Evolutionary conservation across 2,888 invertebrate genomes (phyloP), one percentile per base, ranked within the genome.

Genomic region (Oxystoma pomonae): DNA sequence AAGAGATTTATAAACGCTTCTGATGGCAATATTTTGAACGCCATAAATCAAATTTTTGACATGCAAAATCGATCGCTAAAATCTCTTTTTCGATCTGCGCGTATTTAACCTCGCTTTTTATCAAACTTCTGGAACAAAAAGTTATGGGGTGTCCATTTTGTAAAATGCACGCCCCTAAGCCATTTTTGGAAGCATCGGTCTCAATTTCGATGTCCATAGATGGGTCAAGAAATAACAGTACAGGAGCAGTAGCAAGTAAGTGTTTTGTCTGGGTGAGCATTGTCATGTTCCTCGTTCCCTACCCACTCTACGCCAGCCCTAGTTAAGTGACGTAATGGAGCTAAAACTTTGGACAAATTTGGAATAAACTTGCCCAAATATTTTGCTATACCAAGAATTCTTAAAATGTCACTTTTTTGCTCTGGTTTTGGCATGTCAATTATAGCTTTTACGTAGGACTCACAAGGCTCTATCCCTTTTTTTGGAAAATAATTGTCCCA

Each of bases 31-130:
- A 17, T 53, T n/a, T n/a, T n/a, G 5, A 53, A 17, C 3, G 7
- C 53, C 53, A 53, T 53, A 53, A 62, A 62, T 62, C 74, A 68
- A 78, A 78, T 65, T 75, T 75, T 61, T 72, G 66, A 52, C 70
- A 71, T 2, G 75, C 62, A 60, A 66, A 66, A 9, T 62, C 58
- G 49, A 67, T 67, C 20, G 76, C 76, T 56, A 78, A 66, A 1
- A 75, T 61, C 66, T 79, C 76, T 64, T 78, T 78, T 68, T 80
- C 77, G 5, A 80, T 77, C 69, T 80, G 77, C 2, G 76, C 70
- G 68, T 75, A 77, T 50, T 71, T 75, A 64, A 72, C 67, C 62
- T 77, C 75, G 35, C 71, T 68, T 35, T 63, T 51, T 12, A 67
- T 73, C n/a, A 77, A 60, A 21, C 71, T 73, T 66, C 74, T 58